Percentiles rank a stretch among this genome's conserved stretches.
These are phyloP conservation scores for Mastigias papua DNA, from an alignment of 30 jellyfish, hydroid and myxozoan genomes.

Conservation along the genomic window DNA sequence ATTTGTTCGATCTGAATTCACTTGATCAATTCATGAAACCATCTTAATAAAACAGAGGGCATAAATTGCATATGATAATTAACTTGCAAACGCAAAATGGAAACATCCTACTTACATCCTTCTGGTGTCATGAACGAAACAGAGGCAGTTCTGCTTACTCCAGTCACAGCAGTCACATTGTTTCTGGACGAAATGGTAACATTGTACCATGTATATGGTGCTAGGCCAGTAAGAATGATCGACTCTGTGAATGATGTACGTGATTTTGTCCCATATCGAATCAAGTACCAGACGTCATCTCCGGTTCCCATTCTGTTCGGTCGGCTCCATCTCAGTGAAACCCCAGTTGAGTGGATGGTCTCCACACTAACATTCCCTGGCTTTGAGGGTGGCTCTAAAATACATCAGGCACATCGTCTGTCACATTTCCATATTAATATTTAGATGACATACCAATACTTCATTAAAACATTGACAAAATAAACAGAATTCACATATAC, in stretches of 20 bases:
- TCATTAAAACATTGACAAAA: no score
- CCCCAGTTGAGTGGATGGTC: not conserved
- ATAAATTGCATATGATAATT: no score
- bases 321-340: not conserved
- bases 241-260: not conserved
- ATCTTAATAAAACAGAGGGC: no score
- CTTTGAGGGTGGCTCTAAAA: slow-evolving; percentile 2
- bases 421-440: no score
- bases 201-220: not conserved
- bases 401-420: no score
- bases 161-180: not conserved
- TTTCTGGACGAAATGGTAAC: not conserved
- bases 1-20: no score
- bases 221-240: not conserved
- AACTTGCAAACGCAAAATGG: not conserved
- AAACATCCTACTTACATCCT: not conserved
- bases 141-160: not conserved
- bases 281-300: not conserved
- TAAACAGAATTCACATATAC: no score
- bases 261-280: not conserved
- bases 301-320: not conserved
- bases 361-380: not conserved
- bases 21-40: no score
- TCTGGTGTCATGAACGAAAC: not conserved
- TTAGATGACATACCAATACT: no score